Evolutionary conservation across 2,113 vertebrate genomes (phyloP), one percentile per base, ranked within the genome.

Genomic region (Myotis lucifugus): DNA sequence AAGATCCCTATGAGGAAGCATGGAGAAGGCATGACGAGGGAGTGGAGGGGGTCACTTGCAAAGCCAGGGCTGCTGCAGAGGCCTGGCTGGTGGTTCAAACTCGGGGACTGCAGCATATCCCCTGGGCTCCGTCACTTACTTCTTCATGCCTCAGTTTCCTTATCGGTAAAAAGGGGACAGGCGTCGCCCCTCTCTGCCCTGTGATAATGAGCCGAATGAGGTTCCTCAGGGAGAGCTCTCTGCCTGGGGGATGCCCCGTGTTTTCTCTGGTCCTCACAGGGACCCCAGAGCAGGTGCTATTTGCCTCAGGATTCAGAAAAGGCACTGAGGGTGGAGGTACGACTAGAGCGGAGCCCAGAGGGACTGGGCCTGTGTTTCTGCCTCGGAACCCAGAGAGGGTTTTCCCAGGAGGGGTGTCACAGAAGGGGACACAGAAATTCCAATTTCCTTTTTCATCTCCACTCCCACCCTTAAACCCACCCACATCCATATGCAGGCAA

Each of bases 291-390:
- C 19, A 29, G 4, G 42, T 25, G 5, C 13, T 19, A 40, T 83
- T 25, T 67, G 17, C 50, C 7, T 5, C 0, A 11, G 2, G 64
- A 48, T 32, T 21, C 32, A 23, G 11, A 23, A 40, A 64, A 84
- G n/a, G 56, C 5, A 7, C 46, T 2, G 5, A 82, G 23, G 4
- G 17, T 13, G 15, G 1, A 34, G 18, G 17, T 21, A 1, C n/a
- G 25, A 7, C 1, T 1, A 32, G 64, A n/a, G 15, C 17, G 42
- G 46, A 73, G 17, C 4, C 37, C 32, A 6, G 19, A 27, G 29
- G n/a, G 42, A 19, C 48, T 5, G 48, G 59, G 27, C 64, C 52
- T 0, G 3, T 34, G 56, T 40, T 61, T 73, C 70, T 67, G 34
- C 50, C 70, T 81, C 17, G 0, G 0, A 61, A 66, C 40, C 5